A percentile compares a stretch with the other conserved stretches of the same genome.
phyloP scores from a whole-genome alignment of 2,113 vertebrate genomes.

The Plotosus lineatus region DNA sequence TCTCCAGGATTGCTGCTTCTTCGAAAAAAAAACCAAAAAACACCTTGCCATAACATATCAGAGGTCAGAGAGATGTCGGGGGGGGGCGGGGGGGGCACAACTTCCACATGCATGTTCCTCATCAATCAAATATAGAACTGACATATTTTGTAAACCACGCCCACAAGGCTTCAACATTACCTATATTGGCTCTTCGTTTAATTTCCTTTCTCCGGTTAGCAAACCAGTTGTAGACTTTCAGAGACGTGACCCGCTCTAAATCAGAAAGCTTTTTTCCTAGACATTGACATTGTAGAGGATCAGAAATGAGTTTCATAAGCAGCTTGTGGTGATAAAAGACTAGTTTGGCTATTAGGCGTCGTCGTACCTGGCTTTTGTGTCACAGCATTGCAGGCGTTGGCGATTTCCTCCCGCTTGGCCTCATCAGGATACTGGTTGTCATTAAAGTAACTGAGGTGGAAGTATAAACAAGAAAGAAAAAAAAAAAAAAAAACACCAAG shows the following conservation, averaged over 20 bases:
- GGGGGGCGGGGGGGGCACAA: no score
- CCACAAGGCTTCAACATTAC: constrained; percentile 82
- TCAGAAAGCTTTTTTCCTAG: constrained; percentile 95
- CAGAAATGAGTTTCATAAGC: background rate
- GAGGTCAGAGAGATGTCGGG: constrained; percentile 26
- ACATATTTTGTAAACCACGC: background rate
- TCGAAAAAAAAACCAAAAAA: constrained; percentile 99
- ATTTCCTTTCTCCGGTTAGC: constrained; percentile 98
- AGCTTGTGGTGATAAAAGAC: background rate
- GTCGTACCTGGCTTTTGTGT: constrained; percentile 94
- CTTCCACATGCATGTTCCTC: background rate
- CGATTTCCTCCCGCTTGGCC: constrained; percentile 96
- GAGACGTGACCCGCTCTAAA: constrained; percentile 95
- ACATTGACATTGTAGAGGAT: background rate
- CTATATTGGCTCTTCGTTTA: constrained; percentile 96
- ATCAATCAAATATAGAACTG: background rate
- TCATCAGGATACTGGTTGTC: constrained; percentile 98
- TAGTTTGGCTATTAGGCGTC: background rate
- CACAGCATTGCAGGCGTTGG: constrained; percentile 95
- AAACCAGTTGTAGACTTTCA: constrained; percentile 99
- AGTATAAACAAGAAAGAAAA: background rate
- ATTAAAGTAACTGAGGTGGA: constrained; percentile 86
- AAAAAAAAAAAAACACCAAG: background rate
- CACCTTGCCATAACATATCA: constrained; percentile 93
- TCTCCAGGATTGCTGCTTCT: constrained; percentile 99